Evolutionary conservation across 2,797 vertebrate genomes (phyloP).

Genomic region (Heliangelus exortis): DNA sequence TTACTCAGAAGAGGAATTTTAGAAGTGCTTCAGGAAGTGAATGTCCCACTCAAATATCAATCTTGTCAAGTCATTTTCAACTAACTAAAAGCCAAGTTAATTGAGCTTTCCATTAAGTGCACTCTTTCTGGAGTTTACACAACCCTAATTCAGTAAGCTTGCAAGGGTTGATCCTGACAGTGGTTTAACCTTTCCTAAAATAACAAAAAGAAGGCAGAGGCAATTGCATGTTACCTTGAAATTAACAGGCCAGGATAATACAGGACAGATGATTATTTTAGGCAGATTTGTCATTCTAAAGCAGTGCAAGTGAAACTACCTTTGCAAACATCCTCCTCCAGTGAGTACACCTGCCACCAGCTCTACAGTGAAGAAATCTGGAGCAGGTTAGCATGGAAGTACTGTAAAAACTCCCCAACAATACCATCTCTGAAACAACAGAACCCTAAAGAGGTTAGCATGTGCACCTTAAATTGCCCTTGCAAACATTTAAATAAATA

Average conservation of each 20-base stretch:
- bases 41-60: neutral
- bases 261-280: neutral
- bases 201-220: neutral
- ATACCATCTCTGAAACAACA: neutral
- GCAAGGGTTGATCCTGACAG: neutral
- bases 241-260: neutral
- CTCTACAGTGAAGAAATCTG: neutral
- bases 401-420: neutral
- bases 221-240: neutral
- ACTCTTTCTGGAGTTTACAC: neutral
- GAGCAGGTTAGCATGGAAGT: neutral
- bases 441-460: neutral
- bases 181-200: constrained; percentile 9
- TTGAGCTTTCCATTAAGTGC: constrained; percentile 12
- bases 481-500: neutral
- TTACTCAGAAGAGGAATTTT: neutral
- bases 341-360: neutral
- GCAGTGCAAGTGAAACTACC: neutral
- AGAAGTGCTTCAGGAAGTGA: constrained; percentile 31
- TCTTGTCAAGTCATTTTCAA: neutral
- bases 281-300: neutral
- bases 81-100: constrained; percentile 19
- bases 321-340: neutral
- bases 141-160: neutral
- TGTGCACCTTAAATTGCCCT: neutral